Evolutionary conservation across 2,797 vertebrate species (phyloP), one percentile per base, ranked within the genome.

Genomic region (Enteromius afrohamiltoni): DNA sequence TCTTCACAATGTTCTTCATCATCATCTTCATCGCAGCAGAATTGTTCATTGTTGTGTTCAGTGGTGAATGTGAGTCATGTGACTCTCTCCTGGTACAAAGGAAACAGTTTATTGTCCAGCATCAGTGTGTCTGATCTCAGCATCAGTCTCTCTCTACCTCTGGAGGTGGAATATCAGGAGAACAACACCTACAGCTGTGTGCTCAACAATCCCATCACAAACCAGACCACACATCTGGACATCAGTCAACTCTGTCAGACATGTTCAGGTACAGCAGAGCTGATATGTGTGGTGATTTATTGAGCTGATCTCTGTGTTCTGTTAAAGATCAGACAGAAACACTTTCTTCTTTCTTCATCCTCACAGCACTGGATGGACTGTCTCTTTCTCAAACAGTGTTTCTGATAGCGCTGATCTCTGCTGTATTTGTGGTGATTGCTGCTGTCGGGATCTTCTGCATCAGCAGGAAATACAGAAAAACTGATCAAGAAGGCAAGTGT

Each of bases 11-110:
- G 64, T 37, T 67, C 64, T 1, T 19, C 62, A 17, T 19, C 62
- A 17, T 34, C 60, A 17, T 34, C 62, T 19, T 6, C 6, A 8
- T 8, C 7, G 3, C 49, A 51, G 16, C 17, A 19, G 17, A 8
- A 3, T 60, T 67, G 64, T 67, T 67, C 64, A 37, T 9, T 67
- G 64, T 0, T 67, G 64, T 67, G 64, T 67, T 67, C 31, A 37
- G 31, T 37, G 64, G 16, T 67, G 31, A 67, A 67, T 37, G 31
- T 67, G 31, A 0, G 31, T 67, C 3, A 67, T 67, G 64, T 67
- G 64, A 67, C 64, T 67, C 64, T 67, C 64, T 67, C 64, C 64
- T 67, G 64, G 64, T 67, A 37, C 31, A 67, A 67, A 26, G 29
- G 16, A 55, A n/a, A 55, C 53, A 55, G 53, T 55, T 55, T 64